Conservation (phyloP, 2,113 vertebrate species). For the Colaptes auratus region DNA sequence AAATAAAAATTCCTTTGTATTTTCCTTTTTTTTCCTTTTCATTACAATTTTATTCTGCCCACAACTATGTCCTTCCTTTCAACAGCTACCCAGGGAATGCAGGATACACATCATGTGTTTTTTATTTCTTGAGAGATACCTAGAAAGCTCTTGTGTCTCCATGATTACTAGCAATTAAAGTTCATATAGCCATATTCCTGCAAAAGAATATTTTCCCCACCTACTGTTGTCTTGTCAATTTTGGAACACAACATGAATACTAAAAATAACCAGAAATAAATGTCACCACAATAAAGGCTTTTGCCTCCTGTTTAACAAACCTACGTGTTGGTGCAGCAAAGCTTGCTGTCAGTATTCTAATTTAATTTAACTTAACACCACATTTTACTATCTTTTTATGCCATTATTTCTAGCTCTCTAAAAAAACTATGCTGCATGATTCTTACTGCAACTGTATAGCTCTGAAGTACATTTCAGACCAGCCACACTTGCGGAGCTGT, state of each 20-base stretch:
- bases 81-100: neutral
- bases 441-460: neutral
- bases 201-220: neutral
- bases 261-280: constrained; percentile 21
- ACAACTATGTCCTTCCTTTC: neutral
- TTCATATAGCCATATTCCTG: neutral
- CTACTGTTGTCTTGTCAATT: neutral
- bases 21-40: neutral
- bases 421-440: neutral
- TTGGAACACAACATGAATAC: neutral
- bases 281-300: neutral
- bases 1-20: neutral
- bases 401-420: neutral
- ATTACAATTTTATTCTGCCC: neutral
- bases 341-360: neutral
- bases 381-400: neutral
- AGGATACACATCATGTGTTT: neutral
- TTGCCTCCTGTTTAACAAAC: neutral
- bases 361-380: neutral
- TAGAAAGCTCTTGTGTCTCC: neutral
- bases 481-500: neutral
- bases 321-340: neutral
- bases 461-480: neutral
- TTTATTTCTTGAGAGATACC: neutral
- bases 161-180: neutral